Evolutionary conservation across 2,113 vertebrate genomes (phyloP).

Genomic region (Ameiurus melas): DNA sequence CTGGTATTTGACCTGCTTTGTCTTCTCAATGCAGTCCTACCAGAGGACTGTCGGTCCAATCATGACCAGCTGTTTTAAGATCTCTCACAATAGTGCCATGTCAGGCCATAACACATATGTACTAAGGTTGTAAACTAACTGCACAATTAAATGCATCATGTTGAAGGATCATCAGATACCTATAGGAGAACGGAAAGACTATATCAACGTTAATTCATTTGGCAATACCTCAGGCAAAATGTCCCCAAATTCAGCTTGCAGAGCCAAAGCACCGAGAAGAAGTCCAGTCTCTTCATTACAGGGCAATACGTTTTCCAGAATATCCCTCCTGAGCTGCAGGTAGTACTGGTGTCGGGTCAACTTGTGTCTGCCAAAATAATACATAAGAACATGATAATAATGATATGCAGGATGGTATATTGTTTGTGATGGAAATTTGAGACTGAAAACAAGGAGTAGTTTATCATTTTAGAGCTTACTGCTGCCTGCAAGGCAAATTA

Average conservation of each 20-base stretch:
- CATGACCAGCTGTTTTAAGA: not conserved
- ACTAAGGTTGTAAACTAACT: not conserved
- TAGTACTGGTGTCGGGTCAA: constrained; percentile 86
- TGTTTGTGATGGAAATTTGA: not conserved
- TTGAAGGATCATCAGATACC: too few relatives aligned
- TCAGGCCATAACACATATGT: not conserved
- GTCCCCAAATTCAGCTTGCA: constrained; percentile 84
- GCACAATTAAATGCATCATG: too few relatives aligned
- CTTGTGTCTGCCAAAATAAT: constrained; percentile 70
- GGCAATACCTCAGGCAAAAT: constrained; percentile 77
- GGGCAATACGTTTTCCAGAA: constrained; percentile 81
- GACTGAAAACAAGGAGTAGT: not conserved
- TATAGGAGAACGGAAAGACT: not conserved
- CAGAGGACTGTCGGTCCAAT: not conserved
- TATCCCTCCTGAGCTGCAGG: constrained; percentile 87
- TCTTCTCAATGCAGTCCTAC: too few relatives aligned
- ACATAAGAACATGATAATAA: not conserved
- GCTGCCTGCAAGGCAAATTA: not conserved
- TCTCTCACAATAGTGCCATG: not conserved
- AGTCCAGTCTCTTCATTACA: constrained; percentile 80
- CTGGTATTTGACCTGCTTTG: not conserved
- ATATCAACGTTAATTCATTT: not conserved
- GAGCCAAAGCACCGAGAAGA: constrained; percentile 80
- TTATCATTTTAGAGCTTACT: not conserved
- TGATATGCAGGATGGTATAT: not conserved